phyloP scores from a whole-genome alignment of 23 tunicate species.

The Styela plicata region DNA sequence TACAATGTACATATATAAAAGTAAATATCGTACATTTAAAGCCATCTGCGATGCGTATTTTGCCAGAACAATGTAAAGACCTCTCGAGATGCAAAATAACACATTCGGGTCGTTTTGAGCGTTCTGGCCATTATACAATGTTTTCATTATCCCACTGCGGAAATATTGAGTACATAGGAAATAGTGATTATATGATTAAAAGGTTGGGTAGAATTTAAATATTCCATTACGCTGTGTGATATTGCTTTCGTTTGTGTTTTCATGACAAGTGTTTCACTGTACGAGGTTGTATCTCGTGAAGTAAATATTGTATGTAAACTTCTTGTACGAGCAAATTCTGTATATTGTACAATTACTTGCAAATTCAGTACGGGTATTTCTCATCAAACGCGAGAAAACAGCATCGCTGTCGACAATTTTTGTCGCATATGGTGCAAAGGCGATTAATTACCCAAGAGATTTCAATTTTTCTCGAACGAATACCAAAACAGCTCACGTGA shows the following conservation, averaged over 20 bases:
- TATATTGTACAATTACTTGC: too few relatives aligned
- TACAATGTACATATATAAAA: not conserved
- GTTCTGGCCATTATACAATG: too few relatives aligned
- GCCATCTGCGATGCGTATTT: not conserved
- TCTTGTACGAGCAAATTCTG: too few relatives aligned
- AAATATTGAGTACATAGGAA: not conserved
- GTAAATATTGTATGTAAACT: too few relatives aligned
- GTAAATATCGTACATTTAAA: not conserved
- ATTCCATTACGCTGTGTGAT: too few relatives aligned
- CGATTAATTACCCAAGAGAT: constrained; percentile 22
- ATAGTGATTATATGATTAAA: not conserved
- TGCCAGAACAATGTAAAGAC: not conserved
- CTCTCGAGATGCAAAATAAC: not conserved
- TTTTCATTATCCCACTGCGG: not conserved
- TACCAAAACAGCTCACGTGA: too few relatives aligned
- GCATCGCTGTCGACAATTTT: not conserved
- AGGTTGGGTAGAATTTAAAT: not conserved
- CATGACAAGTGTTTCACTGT: too few relatives aligned
- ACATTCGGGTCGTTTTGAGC: too few relatives aligned
- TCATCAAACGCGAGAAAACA: too few relatives aligned
- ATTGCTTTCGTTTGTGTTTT: too few relatives aligned
- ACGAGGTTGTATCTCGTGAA: too few relatives aligned
- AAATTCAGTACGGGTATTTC: too few relatives aligned
- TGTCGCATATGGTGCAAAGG: constrained; percentile 23
- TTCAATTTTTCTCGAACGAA: not conserved